These are phyloP conservation scores for Parnassius mnemosyne DNA, from an alignment of 2,888 invertebrate genomes.

Conservation along the genomic window DNA sequence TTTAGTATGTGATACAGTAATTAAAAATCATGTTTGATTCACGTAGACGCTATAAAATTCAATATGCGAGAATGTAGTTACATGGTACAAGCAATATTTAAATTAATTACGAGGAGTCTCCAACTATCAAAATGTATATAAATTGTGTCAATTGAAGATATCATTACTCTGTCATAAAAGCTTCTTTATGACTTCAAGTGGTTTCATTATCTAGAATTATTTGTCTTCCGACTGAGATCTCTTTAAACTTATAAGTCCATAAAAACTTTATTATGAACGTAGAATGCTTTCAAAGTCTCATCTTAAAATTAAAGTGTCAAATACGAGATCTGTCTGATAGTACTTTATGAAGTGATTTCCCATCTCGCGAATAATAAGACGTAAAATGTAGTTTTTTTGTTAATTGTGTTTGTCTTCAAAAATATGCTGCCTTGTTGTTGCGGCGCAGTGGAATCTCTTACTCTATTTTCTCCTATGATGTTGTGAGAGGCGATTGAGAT, in stretches of 20 bases:
- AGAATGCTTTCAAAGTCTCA: background rate
- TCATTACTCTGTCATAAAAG: background rate
- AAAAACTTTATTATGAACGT: constrained; percentile 9
- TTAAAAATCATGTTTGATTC: no score
- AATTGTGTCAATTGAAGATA: background rate
- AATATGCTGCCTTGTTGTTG: no score
- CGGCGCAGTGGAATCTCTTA: no score
- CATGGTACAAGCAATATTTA: no score
- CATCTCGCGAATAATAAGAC: background rate
- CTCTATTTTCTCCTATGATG: no score
- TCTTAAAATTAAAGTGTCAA: background rate
- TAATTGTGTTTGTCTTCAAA: background rate
- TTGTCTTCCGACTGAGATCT: constrained; percentile 1
- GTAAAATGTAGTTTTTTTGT: background rate
- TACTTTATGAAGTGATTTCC: background rate
- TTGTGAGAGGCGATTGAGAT: no score
- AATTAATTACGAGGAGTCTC: background rate
- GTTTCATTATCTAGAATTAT: constrained; percentile 11
- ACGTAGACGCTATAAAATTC: no score
- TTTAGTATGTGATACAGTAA: no score
- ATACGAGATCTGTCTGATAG: background rate
- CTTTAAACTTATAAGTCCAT: constrained; percentile 8
- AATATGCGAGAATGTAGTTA: no score
- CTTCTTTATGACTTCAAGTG: background rate
- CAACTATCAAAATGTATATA: background rate